Base-by-base conservation (phyloP, 2,888 invertebrate species). In the Drosophila helvetica region DNA sequence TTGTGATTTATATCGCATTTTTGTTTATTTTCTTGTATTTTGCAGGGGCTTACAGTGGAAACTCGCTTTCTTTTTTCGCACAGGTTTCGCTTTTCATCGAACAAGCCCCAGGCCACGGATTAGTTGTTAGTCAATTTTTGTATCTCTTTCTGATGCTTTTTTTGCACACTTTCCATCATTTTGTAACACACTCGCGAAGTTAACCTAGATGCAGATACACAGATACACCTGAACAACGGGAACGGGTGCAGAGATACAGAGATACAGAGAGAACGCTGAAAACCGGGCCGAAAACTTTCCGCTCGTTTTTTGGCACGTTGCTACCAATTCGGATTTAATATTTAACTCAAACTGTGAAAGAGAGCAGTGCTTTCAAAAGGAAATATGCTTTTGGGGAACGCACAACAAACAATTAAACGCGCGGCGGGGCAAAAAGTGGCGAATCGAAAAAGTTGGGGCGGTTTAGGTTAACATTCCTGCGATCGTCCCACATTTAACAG, bases 121-220 rank as follows among this genome's bases (percentile, higher is more conserved):
- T 74, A 71, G 46, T 71, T 71, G 46, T 71, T 71, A 65, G 53
- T 73, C 71, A 73, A 73, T 74, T 78, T 74, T 66, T 55, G 46
- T 63, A 55, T 71, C 46, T 65, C 38, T 61, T 68, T 64, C 74
- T 58, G 54, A 42, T 77, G 78, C 60, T 48, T 50, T 72, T 83
- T 88, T 86, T 78, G 83, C 86, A 86, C 86, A 88, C 88, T 84
- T 88, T 84, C 86, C 74, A 82, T 88, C 80, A 80, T 84, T 86
- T 83, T 88, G 86, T 77, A 86, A 86, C 71, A 74, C 80, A 88
- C 78, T 74, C 86, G 88, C 84, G 86, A 88, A 88, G 77, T 88
- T 85, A 88, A 85, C 88, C 88, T 80, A 85, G 86, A 38, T 38
- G 38, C 38, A 38, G 38, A 38, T 38, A 15, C 15, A 38, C 38